Base-by-base conservation (phyloP, 92 coral and sea anemone genomes). In the Galaxea fascicularis region DNA sequence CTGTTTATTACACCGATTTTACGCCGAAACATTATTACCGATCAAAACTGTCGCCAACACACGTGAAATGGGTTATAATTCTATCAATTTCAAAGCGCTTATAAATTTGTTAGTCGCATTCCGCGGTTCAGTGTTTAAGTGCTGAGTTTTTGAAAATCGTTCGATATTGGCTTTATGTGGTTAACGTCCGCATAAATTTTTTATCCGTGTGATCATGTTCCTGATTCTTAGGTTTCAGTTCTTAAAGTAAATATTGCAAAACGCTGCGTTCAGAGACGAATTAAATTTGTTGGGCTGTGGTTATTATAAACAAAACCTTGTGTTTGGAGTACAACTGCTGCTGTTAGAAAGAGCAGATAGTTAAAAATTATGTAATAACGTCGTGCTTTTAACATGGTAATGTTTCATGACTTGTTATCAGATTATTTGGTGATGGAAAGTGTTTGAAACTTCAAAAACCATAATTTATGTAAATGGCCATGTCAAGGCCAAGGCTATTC, bases 211-310 rank as follows among this genome's bases (percentile, higher is more conserved):
- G 4, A 21, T 35, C 58, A 31, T 24, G 70, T 77, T 62, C 53
- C 28, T 27, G 30, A n/a, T 59, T 41, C 45, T 47, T 24, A 11
- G 9, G 21, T 4, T 10, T 41, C 21, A 14, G 1, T 35, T 35
- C 41, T 14, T 8, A 35, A 58, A n/a, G 72, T 77, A 45, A 44
- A 21, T 45, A 35, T 63, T 63, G 45, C 64, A 73, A 18, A 63
- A 63, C 44, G 35, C 70, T 17, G 13, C 31, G 56, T 17, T 77
- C 57, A 77, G 22, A 76, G 81, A 14, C 27, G n/a, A 57, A 44
- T 8, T 3, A 73, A 25, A 47, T 49, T 26, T 12, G 25, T n/a
- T n/a, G 68, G 12, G 7, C 27, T 63, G 14, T 24, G n/a, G n/a
- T n/a, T n/a, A 2, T 25, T 63, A 21, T 18, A 10, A 63, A 26